These are phyloP conservation scores for Cryptosula pallasiana DNA, from an alignment of 2,888 invertebrate genomes.

Conservation along the genomic window DNA sequence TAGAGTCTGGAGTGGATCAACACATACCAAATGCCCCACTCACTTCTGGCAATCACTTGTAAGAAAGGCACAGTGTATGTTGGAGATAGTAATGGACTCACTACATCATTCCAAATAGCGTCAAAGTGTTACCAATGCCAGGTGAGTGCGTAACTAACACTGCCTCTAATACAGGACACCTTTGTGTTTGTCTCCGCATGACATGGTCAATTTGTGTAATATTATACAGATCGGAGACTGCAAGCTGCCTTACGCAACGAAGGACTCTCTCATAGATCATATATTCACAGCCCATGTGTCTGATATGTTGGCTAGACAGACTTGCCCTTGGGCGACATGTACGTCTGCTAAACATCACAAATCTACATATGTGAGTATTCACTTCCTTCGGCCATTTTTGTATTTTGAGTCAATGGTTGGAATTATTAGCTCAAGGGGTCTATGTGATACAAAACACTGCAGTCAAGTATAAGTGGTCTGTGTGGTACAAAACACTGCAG, in stretches of 20 bases:
- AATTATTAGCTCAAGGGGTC: no score
- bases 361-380: not conserved
- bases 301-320: not conserved
- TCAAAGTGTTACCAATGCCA: not conserved
- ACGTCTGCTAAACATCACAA: not conserved
- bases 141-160: no score
- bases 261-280: not conserved
- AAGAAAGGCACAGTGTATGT: constrained; percentile 13
- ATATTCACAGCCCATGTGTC: not conserved
- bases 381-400: no score
- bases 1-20: constrained; percentile 3
- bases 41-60: not conserved
- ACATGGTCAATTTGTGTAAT: no score
- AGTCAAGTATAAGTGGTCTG: no score
- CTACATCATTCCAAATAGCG: not conserved
- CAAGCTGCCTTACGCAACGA: not conserved
- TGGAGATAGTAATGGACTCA: not conserved
- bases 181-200: not conserved
- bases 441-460: no score
- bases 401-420: no score
- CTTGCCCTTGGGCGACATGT: constrained; percentile 8
- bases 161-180: no score
- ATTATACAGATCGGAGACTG: not conserved
- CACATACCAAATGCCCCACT: not conserved
- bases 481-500: no score